Base-by-base conservation (phyloP, 2,888 invertebrate genomes). In the Listrodromus nycthemerus region DNA sequence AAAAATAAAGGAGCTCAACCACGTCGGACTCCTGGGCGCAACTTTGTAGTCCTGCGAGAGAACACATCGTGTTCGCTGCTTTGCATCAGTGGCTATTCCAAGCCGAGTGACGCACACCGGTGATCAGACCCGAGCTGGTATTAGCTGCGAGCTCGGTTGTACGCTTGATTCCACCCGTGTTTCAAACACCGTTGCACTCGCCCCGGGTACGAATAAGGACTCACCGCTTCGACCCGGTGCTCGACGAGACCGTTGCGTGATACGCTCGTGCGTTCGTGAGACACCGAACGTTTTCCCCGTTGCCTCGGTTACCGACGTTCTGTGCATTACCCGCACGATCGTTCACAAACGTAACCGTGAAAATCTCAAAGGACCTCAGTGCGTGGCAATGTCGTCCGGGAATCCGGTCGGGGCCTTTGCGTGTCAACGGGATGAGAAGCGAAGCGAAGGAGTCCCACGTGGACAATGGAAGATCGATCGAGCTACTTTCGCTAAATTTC, bases 71-170 rank as follows among this genome's bases (percentile, higher is more conserved):
- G 69, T 50, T 77, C 45, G 69, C 52, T 66, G 92, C 90, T 92
- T 92, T 92, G 91, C 92, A 92, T 92, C 92, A 92, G 90, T 87
- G 80, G 90, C 92, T 92, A 93, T 93, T 93, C 92, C 92, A 91
- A 91, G 92, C 90, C 83, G 89, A 87, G 87, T 93, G 93, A 93
- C 93, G 92, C 92, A 92, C 86, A 52, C 77, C 45, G 73, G 73
- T 83, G 63, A 65, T 77, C 77, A 73, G 55, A 50, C 58, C 45
- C n/a, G 69, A 30, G 30, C 48, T 69, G 55, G 76, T 63, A 55
- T 69, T 80, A 52, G 55, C 45, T 6, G 45, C 41, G 24, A 19
- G 55, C 55, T 24, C 55, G 21, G 24, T 55, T 55, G 55, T 24
- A 24, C 55, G 21, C 55, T 24, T 13, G 24, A 19, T 10, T 8